Evolutionary conservation across 2,113 vertebrate species (phyloP).

Genomic region (Leucopsar rothschildi): DNA sequence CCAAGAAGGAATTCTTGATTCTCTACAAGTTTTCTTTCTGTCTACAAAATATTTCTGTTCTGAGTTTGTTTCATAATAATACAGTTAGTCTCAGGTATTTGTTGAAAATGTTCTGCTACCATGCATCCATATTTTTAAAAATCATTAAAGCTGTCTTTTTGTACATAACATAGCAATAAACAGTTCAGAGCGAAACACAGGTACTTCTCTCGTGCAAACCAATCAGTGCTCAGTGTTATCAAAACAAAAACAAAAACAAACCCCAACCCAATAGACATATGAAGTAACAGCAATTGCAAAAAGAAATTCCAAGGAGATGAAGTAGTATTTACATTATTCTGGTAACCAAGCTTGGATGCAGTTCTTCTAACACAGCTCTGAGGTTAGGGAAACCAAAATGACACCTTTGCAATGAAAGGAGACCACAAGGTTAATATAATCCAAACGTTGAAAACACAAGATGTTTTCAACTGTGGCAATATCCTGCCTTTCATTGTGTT

Average conservation of each 20-base stretch:
- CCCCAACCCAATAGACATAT: background rate
- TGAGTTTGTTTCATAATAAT: background rate
- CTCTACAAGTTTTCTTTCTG: background rate
- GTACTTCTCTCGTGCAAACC: background rate
- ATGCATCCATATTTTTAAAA: fast-evolving
- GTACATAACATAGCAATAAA: background rate
- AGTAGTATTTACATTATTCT: background rate
- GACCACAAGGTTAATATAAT: conserved; percentile 4
- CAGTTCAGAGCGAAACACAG: background rate
- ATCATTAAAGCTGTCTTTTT: background rate
- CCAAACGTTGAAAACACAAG: conserved; percentile 26
- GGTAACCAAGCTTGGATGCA: background rate
- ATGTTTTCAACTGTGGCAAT: conserved; percentile 29
- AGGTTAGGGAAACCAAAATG: background rate
- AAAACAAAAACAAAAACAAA: background rate
- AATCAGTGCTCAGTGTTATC: background rate
- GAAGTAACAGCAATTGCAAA: background rate
- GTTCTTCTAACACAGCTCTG: background rate
- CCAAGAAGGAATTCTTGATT: background rate
- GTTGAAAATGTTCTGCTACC: background rate
- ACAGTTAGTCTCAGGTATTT: background rate
- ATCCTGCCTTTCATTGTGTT: background rate
- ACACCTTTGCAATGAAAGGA: background rate
- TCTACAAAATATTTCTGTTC: background rate
- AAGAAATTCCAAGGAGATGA: background rate